Evolutionary conservation across 2,797 vertebrate species (phyloP).

Genomic region (Melanotaenia parkinsoni): DNA sequence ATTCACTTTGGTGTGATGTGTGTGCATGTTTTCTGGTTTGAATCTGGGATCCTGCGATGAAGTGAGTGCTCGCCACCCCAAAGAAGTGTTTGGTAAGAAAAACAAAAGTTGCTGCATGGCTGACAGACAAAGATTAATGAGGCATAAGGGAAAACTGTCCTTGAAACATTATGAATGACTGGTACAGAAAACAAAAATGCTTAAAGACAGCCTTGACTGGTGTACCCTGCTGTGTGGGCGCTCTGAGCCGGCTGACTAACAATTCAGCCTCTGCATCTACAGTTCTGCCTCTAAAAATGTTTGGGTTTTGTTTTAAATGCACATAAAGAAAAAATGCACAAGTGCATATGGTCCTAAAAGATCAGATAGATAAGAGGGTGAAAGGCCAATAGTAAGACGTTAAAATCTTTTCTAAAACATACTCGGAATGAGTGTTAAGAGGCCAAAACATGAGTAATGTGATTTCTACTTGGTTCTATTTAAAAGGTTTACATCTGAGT

Average conservation of each 20-base stretch:
- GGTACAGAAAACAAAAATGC: slow-evolving; percentile 21
- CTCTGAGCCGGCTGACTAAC: slow-evolving; percentile 1
- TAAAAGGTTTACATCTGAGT: too few relatives aligned
- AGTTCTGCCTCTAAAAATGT: not conserved
- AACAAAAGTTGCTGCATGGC: slow-evolving; percentile 16
- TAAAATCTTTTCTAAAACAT: too few relatives aligned
- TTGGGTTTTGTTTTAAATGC: not conserved
- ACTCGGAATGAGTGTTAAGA: too few relatives aligned
- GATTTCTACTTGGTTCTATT: too few relatives aligned
- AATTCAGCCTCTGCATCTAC: slow-evolving; percentile 1
- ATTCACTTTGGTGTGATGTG: slow-evolving; percentile 16
- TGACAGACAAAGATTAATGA: slow-evolving; percentile 44
- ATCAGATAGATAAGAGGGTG: too few relatives aligned
- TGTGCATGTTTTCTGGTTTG: slow-evolving; percentile 13
- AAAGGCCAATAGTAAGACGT: too few relatives aligned
- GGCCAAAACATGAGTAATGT: too few relatives aligned
- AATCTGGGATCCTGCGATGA: slow-evolving; percentile 15
- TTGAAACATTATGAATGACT: slow-evolving; percentile 41
- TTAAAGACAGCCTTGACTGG: slow-evolving; percentile 7
- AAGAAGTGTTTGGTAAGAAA: slow-evolving; percentile 7
- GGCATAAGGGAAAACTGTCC: slow-evolving; percentile 30
- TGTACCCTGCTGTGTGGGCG: slow-evolving; percentile 28
- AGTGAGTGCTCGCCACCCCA: slow-evolving; percentile 15
- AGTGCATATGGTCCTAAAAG: too few relatives aligned
- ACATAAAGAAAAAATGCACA: not conserved